Evolutionary conservation across 1,140 invertebrate genomes (phyloP).

Genomic region (Penaeus japonicus): DNA sequence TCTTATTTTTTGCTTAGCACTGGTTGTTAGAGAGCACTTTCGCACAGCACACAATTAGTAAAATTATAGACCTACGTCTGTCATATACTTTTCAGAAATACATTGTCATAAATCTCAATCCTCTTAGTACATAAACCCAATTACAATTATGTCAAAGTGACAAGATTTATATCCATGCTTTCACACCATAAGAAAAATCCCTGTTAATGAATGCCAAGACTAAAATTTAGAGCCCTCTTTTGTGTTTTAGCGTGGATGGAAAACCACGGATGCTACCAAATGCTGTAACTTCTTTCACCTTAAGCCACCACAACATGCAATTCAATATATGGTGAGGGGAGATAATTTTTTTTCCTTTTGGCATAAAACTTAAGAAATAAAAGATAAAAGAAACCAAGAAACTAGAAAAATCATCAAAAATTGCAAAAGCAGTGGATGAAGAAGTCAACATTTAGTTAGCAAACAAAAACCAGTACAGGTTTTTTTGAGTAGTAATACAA

Average conservation of each 20-base stretch:
- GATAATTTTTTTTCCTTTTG: no score
- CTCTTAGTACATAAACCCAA: conserved; percentile 47
- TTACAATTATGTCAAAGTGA: conserved; percentile 54
- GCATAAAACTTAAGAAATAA: background rate
- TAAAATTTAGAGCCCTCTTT: conserved; percentile 52
- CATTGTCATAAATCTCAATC: conserved; percentile 53
- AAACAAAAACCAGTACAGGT: conserved; percentile 3
- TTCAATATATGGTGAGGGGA: conserved; percentile 21
- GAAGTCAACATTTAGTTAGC: conserved; percentile 32
- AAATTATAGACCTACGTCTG: conserved; percentile 56
- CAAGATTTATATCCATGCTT: conserved; percentile 55
- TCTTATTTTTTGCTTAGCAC: conserved; percentile 18
- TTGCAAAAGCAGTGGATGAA: background rate
- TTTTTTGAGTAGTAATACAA: no score
- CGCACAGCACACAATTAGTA: conserved; percentile 54
- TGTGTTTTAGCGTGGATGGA: conserved; percentile 48
- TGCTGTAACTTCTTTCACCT: conserved; percentile 23
- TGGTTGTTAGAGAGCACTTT: conserved; percentile 43
- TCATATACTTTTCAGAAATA: conserved; percentile 53
- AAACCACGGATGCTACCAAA: conserved; percentile 38
- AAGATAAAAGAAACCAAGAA: background rate
- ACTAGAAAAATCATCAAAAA: conserved; percentile 16
- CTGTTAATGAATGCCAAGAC: conserved; percentile 38
- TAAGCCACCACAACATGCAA: conserved; percentile 19
- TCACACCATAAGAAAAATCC: conserved; percentile 50